Evolutionary conservation across 2,888 invertebrate genomes (phyloP).

Genomic region (Zaprionus lineosus): DNA sequence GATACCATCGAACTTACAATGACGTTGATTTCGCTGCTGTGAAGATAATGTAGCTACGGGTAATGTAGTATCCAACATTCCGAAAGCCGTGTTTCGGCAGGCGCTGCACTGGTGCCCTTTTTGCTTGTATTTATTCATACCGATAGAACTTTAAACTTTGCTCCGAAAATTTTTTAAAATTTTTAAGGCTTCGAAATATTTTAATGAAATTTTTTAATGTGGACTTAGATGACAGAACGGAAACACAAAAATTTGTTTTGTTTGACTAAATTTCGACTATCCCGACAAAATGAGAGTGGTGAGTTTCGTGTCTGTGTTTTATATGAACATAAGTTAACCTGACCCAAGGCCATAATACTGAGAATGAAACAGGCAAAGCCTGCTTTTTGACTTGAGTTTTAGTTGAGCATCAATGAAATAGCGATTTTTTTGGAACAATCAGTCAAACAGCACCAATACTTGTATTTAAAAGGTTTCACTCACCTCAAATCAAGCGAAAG

Average conservation of each 20-base stretch:
- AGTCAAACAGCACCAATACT: slow-evolving; percentile 42
- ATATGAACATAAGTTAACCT: no score
- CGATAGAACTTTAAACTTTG: no score
- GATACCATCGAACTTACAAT: slow-evolving; percentile 47
- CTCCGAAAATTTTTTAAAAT: no score
- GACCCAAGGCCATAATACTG: slow-evolving; percentile 3
- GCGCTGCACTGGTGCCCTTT: no score
- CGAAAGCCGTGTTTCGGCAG: no score
- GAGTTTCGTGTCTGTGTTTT: no score
- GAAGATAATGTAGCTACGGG: no score
- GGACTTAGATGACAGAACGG: slow-evolving; percentile 8
- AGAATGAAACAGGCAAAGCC: slow-evolving; percentile 34
- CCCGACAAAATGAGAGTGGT: slow-evolving; percentile 28
- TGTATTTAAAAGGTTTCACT: slow-evolving; percentile 45
- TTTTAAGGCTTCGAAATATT: no score
- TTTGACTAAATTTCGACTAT: background rate
- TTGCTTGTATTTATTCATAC: no score
- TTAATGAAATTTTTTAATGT: no score
- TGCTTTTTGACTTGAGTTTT: slow-evolving; percentile 19
- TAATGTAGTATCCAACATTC: no score
- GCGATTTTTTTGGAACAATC: slow-evolving; percentile 12
- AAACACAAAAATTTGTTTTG: slow-evolving; percentile 2
- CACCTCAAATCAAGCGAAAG: slow-evolving; percentile 49
- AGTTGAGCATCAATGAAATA: slow-evolving; percentile 4
- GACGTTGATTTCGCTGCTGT: slow-evolving; percentile 35